phyloP scores from a whole-genome alignment of 1,140 invertebrate species.

The Monomorium pharaonis region DNA sequence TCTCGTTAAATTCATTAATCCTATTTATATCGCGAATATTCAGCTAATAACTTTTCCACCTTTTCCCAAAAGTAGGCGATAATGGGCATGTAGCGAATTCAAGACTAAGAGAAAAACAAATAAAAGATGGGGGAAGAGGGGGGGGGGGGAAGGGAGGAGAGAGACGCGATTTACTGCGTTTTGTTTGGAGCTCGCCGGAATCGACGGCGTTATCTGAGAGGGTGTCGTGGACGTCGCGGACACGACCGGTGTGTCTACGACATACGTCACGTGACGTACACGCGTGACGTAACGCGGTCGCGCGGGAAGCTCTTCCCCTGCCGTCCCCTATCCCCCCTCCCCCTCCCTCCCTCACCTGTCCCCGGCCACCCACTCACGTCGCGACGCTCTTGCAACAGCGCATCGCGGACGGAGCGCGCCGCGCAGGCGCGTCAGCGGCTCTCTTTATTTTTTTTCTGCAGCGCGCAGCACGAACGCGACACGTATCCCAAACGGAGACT shows the following conservation, averaged over 20 bases:
- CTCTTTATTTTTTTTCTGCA: constrained; percentile 62
- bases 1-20: neutral
- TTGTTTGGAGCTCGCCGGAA: neutral
- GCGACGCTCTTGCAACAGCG: constrained; percentile 62
- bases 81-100: too few species aligned
- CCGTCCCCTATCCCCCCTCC: too few species aligned
- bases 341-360: constrained; percentile 47
- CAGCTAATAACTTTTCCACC: neutral
- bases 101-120: neutral
- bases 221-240: constrained; percentile 47
- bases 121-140: too few species aligned
- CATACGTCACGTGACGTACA: constrained; percentile 70
- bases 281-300: constrained; percentile 72
- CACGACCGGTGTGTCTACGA: constrained; percentile 61
- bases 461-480: constrained; percentile 59
- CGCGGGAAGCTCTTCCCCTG: constrained; percentile 67
- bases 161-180: neutral
- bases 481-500: constrained; percentile 64
- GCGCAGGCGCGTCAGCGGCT: constrained; percentile 59
- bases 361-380: constrained; percentile 8
- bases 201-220: constrained; percentile 45
- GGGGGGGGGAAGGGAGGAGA: too few species aligned
- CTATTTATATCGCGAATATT: too few species aligned
- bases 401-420: constrained; percentile 1
- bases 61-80: too few species aligned